Evolutionary conservation across 2,797 vertebrate species (phyloP).

Genomic region (Pangasius mekongensis): DNA sequence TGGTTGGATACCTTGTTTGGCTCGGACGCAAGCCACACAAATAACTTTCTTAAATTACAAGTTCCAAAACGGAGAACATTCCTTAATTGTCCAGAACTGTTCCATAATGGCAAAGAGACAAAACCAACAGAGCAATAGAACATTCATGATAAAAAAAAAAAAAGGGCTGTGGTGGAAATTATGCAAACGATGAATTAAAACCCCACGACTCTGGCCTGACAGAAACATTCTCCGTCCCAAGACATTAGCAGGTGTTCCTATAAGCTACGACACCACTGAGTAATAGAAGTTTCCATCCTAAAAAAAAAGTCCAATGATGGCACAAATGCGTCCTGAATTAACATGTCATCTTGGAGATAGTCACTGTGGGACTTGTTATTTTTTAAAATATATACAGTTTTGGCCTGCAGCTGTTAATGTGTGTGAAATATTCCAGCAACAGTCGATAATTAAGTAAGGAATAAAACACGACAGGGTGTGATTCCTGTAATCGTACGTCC

Average conservation of each 20-base stretch:
- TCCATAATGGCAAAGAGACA: constrained; percentile 70
- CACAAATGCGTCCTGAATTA: neutral
- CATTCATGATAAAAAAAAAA: constrained; percentile 61
- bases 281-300: constrained; percentile 55
- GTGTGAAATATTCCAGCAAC: neutral
- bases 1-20: constrained; percentile 35
- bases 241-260: constrained; percentile 69
- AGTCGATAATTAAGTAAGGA: neutral
- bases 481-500: neutral
- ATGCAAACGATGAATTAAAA: constrained; percentile 51
- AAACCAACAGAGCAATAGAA: constrained; percentile 69
- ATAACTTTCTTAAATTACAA: constrained; percentile 55
- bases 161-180: constrained; percentile 52
- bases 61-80: constrained; percentile 73
- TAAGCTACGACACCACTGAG: constrained; percentile 54
- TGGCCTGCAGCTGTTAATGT: neutral
- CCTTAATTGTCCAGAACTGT: constrained; percentile 77
- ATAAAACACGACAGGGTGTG: neutral
- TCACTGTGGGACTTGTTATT: neutral
- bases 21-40: constrained; percentile 37
- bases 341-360: neutral
- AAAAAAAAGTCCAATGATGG: constrained; percentile 9
- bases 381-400: neutral
- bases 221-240: constrained; percentile 31
- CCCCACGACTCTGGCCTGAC: constrained; percentile 38